Base-by-base conservation (phyloP, 2,888 invertebrate genomes). In the Metacarcinus magister region DNA sequence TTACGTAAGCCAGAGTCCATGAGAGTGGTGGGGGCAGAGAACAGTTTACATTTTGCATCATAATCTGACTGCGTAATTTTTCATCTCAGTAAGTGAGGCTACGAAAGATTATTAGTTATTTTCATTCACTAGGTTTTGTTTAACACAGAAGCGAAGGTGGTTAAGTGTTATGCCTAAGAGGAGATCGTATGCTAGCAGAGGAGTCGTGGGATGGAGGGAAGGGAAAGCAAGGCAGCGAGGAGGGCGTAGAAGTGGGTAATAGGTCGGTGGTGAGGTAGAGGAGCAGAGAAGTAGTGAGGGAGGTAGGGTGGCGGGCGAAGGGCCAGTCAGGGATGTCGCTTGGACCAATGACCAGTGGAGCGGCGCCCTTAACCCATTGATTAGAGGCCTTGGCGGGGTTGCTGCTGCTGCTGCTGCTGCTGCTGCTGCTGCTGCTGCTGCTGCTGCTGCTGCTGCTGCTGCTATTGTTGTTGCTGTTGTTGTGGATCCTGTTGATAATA, bases 321-420 rank as follows among this genome's bases (percentile, higher is more conserved):
- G 32, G 82, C 28, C 82, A 82, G 82, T 32, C 8, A 13, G 67
- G 67, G 67, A n/a, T 67, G 67, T 67, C 67, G n/a, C 67, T 67
- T 82, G 32, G 32, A 82, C 32, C 82, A 32, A 32, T 82, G 82
- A 82, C 82, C 82, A 28, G 32, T 32, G 82, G 82, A 32, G 32
- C 82, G 82, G 32, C 32, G 82, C 82, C 32, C 82, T 82, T 28
- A 32, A 32, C 82, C 82, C 82, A 82, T 82, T 82, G 82, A 82
- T 82, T 82, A 82, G 82, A 28, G 82, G 82, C 82, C 82, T 82
- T 32, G 32, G 10, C 8, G 82, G 32, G 82, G 82, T 2, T 0
- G 54, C 19, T 10, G 54, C 39, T 39, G 67, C n/a, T 23, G 67
- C 67, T 7, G 67, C 67, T 67, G 19, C 54, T 0, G 54, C 19